Evolutionary conservation across 2,888 invertebrate species (phyloP).

Genomic region (Drosophila quinaria): DNA sequence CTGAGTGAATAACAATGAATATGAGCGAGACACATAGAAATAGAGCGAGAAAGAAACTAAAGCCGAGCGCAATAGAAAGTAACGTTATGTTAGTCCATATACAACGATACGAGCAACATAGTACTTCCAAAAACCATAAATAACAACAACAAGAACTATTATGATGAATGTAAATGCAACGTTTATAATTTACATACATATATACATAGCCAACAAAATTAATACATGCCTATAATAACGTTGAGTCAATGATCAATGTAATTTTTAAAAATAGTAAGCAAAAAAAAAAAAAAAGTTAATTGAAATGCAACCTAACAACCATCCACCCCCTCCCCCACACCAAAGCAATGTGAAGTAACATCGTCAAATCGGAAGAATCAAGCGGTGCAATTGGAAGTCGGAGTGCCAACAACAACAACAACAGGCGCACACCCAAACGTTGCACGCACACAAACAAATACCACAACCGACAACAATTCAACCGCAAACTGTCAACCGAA

Average conservation of each 20-base stretch:
- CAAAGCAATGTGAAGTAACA: not conserved
- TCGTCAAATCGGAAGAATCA: not conserved
- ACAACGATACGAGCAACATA: constrained; percentile 72
- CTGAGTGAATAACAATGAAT: constrained; percentile 20
- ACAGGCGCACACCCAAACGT: not conserved
- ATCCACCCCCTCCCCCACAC: not conserved
- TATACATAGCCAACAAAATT: constrained; percentile 6
- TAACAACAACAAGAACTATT: constrained; percentile 31
- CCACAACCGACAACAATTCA: constrained; percentile 6
- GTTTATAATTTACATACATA: constrained; percentile 39
- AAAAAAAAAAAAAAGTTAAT: not conserved
- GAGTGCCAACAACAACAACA: not conserved
- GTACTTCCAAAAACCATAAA: constrained; percentile 66
- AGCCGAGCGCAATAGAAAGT: constrained; percentile 23
- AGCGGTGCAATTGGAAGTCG: not conserved
- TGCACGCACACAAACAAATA: not conserved
- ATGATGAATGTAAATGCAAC: constrained; percentile 23
- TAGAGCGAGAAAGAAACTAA: constrained; percentile 5
- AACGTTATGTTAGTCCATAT: constrained; percentile 36
- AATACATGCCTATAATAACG: not conserved
- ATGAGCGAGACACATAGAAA: constrained; percentile 20
- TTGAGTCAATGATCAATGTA: constrained; percentile 21
- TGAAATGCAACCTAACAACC: constrained; percentile 6
- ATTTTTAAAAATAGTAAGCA: constrained; percentile 4
- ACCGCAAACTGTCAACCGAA: constrained; percentile 5